phyloP scores from a whole-genome alignment of 2,797 vertebrate genomes.

The Loriculus beryllinus region DNA sequence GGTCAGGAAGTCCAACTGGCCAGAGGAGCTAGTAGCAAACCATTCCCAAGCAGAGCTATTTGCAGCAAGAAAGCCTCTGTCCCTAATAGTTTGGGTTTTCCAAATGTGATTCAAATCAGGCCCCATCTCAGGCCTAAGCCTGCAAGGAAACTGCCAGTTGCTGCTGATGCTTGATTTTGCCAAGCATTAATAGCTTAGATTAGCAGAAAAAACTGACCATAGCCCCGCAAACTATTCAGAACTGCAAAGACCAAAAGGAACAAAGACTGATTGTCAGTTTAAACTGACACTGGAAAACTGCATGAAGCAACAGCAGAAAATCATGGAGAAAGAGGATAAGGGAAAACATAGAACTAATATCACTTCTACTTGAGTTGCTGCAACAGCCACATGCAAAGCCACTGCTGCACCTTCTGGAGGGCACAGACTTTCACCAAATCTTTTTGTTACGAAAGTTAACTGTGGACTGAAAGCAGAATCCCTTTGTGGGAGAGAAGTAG shows the following conservation, averaged over 20 bases:
- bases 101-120: neutral
- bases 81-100: neutral
- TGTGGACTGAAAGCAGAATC: neutral
- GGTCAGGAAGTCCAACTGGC: neutral
- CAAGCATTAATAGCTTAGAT: constrained; percentile 41
- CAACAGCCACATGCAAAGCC: neutral
- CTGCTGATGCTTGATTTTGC: neutral
- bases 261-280: constrained; percentile 52
- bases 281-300: constrained; percentile 23
- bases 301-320: neutral
- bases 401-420: neutral
- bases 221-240: constrained; percentile 25
- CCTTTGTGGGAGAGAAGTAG: neutral
- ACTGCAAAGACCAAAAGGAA: constrained; percentile 32
- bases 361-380: neutral
- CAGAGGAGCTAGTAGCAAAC: neutral
- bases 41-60: neutral
- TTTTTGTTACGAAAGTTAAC: neutral
- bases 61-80: neutral
- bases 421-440: neutral
- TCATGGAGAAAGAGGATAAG: neutral
- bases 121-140: neutral
- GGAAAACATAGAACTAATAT: neutral
- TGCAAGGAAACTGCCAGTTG: neutral
- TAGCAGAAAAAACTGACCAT: constrained; percentile 19